These are phyloP conservation scores for Elanoides forficatus DNA, from an alignment of 2,113 vertebrate species.

Conservation along the genomic window DNA sequence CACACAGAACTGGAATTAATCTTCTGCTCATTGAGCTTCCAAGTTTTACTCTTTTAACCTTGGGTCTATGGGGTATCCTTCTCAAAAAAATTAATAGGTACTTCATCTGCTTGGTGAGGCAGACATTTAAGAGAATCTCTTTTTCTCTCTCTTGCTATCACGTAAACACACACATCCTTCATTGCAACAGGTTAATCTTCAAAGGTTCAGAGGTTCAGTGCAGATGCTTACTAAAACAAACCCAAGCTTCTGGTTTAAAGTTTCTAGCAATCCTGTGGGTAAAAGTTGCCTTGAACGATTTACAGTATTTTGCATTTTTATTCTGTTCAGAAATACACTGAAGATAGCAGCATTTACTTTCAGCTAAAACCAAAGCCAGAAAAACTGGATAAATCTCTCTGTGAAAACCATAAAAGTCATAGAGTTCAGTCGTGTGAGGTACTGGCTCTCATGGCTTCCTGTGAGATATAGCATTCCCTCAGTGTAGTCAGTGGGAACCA, in stretches of 20 bases:
- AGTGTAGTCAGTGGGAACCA: not conserved
- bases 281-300: not conserved
- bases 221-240: not conserved
- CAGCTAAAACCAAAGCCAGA: constrained; percentile 9
- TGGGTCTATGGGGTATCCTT: not conserved
- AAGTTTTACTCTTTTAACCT: not conserved
- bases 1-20: not conserved
- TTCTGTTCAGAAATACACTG: not conserved
- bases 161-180: not conserved
- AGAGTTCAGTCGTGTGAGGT: not conserved
- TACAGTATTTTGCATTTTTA: not conserved
- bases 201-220: not conserved
- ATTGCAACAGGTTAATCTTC: not conserved
- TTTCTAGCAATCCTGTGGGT: not conserved
- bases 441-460: not conserved
- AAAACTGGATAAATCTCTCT: constrained; percentile 3
- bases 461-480: not conserved
- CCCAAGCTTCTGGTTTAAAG: not conserved
- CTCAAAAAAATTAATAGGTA: not conserved
- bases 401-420: not conserved
- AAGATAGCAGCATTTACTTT: not conserved
- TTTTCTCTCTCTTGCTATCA: not conserved
- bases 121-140: not conserved
- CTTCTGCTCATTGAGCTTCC: not conserved
- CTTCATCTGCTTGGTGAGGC: not conserved